Evolutionary conservation across 2,888 invertebrate species (phyloP), one percentile per base, ranked within the genome.

Genomic region (Myopa testacea): DNA sequence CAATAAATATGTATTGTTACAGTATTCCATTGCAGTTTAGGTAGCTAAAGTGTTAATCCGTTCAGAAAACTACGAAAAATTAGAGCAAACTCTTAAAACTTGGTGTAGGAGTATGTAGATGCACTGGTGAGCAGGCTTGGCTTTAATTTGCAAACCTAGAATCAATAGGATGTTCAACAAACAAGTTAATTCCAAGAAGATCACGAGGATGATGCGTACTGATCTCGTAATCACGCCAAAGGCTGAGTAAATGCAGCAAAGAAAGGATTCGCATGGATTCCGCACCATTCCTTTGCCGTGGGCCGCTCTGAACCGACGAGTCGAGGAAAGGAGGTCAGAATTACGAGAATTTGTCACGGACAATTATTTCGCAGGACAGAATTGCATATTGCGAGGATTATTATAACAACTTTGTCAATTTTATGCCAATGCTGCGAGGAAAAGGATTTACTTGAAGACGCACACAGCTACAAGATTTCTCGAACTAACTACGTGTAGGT

Each of bases 311-410:
- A 55, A n/a, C 55, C 55, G 16, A 55, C 4, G 70, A 37, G 14
- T 70, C 37, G 55, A 14, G 19, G 37, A 37, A 63, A 19, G 8
- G 62, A 45, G 40, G 60, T 26, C 45, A 52, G 62, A 73, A 75
- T 75, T 67, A 75, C 58, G 52, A 58, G 37, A 75, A 75, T 75
- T 75, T 75, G 75, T 75, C 75, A 75, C 68, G 68, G 75, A 68
- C 55, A 67, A 62, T 73, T 38, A 67, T 75, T 75, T 75, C 58
- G 67, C 75, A 75, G 67, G 67, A 72, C 34, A 37, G 38, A 58
- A 60, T 71, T 71, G 71, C 71, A 73, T 73, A 60, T 73, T 73
- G 73, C 19, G 26, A 62, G 16, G 38, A 40, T 73, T 73, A 73
- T 62, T 73, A 60, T 55, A 55, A 37, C 62, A 34, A 60, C 62